phyloP scores from a whole-genome alignment of 2,113 vertebrate species.

The Platysteira castanea region DNA sequence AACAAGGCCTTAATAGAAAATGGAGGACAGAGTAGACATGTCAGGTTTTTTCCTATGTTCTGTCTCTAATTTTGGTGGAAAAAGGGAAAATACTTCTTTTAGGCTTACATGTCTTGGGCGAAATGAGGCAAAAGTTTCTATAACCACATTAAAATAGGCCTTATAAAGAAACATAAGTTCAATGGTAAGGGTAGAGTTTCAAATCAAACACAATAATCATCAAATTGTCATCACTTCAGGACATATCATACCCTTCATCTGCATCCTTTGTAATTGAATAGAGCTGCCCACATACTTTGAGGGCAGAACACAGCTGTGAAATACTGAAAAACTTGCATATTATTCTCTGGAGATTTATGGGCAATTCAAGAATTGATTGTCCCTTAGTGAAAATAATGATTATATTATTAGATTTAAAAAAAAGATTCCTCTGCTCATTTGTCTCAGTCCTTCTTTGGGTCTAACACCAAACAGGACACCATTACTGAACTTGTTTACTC shows the following conservation, averaged over 20 bases:
- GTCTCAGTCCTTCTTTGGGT: neutral
- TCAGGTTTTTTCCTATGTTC: neutral
- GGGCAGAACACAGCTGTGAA: conserved; percentile 1
- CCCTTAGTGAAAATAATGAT: neutral
- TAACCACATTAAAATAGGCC: neutral
- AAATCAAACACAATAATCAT: conserved; percentile 51
- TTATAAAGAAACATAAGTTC: neutral
- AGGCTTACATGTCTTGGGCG: neutral
- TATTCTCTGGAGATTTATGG: neutral
- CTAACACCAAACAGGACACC: neutral
- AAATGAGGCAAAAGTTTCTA: neutral
- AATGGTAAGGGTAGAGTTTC: neutral
- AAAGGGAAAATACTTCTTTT: neutral
- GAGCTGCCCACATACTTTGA: neutral
- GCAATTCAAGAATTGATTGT: neutral
- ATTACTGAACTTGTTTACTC: neutral
- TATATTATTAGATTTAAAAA: neutral
- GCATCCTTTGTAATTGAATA: conserved; percentile 13
- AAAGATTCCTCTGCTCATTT: neutral
- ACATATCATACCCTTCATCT: conserved; percentile 1
- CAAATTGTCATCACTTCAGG: conserved; percentile 39
- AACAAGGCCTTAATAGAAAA: neutral
- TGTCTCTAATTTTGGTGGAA: neutral
- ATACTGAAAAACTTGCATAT: neutral
- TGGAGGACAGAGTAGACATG: neutral